Evolutionary conservation across 2,888 invertebrate species (phyloP), one percentile per base, ranked within the genome.

Genomic region (Pachycephus smyrnensis): DNA sequence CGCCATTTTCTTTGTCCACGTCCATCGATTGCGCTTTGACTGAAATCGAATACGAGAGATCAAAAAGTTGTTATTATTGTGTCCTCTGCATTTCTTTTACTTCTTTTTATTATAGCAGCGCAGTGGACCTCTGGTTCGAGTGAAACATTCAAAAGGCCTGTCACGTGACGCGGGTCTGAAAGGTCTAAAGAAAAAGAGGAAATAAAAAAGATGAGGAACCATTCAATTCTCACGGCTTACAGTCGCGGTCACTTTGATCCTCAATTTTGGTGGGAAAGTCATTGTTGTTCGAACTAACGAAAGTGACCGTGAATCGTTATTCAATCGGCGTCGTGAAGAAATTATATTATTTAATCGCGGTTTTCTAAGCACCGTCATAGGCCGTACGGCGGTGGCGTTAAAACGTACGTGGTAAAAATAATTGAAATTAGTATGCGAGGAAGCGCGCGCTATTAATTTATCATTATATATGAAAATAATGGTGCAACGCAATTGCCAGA

Each of bases 401-500:
- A 23, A 6, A 23, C 55, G 1, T 9, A 15, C 23, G 55, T 23
- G 55, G 15, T 9, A 55, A 55, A 55, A 55, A 23, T 55, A 23
- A 55, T 55, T 55, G 1, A 23, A 23, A 55, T 55, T 55, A 55
- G 23, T 55, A 55, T 9, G 23, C 23, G 23, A 55, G 23, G 23
- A 23, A 9, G 55, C 23, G 55, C 23, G 55, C 23, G 55, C 55
- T 55, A 55, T 23, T 55, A 55, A 23, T 55, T 55, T 55, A 23
- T 23, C 55, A 9, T 23, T 55, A 23, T 23, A 55, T 6, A 2
- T 23, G 23, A 55, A 23, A 55, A 15, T 23, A 55, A 55, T 55
- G 55, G 55, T 55, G 55, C 55, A 23, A 55, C 2, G 55, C 2
- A 77, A 79, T 75, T 69, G 76, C 79, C 73, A 81, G 82, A 82